Conservation (phyloP, 1,140 invertebrate genomes). For the Drosophila asahinai region DNA sequence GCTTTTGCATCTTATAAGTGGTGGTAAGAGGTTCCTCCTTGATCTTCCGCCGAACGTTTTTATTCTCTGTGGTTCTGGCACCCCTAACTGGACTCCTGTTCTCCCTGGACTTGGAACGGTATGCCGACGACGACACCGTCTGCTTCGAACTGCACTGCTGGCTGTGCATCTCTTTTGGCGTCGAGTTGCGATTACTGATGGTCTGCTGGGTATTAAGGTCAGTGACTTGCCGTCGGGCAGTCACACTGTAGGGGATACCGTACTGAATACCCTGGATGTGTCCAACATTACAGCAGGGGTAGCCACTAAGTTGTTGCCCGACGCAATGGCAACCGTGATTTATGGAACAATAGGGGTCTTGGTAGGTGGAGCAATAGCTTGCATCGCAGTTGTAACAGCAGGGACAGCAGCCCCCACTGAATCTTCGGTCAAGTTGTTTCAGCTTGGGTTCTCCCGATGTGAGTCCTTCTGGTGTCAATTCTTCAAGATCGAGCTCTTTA, state of each 20-base stretch:
- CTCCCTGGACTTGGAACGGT: neutral
- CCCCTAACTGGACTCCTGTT: neutral
- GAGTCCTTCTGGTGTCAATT: neutral
- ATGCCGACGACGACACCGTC: neutral
- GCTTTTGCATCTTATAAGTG: neutral
- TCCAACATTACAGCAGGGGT: neutral
- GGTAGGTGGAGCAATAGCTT: no score
- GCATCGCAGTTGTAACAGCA: neutral
- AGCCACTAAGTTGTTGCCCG: no score
- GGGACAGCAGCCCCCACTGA: slow-evolving; percentile 9
- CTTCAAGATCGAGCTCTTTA: neutral
- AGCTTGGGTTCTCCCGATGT: neutral
- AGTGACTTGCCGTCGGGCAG: neutral
- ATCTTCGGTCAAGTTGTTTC: neutral
- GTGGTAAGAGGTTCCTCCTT: neutral
- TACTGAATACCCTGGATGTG: neutral
- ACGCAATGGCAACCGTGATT: neutral
- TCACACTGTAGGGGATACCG: neutral
- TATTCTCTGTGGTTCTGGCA: no score
- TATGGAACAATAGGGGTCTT: neutral
- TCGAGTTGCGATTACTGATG: slow-evolving; percentile 1
- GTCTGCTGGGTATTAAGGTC: slow-evolving; percentile 42
- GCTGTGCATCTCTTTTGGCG: neutral
- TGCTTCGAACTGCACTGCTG: neutral
- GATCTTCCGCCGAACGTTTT: neutral